A percentile compares a stretch with the other conserved stretches of the same genome.
phyloP scores from a whole-genome alignment of 2,797 vertebrate genomes.

The Coluber constrictor region DNA sequence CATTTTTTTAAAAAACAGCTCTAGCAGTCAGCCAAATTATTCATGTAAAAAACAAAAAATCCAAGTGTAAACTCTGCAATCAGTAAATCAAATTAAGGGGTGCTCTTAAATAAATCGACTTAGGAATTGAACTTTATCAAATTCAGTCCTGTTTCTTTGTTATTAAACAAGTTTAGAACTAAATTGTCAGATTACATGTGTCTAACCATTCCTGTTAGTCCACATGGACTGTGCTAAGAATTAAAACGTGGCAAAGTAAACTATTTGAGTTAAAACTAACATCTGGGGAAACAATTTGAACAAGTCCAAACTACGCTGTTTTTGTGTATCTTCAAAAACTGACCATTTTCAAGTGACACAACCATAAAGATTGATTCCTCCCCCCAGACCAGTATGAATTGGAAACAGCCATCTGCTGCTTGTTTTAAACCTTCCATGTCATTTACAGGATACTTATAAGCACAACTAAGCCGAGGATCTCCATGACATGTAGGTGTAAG shows the following conservation, averaged over 20 bases:
- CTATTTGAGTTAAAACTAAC: neutral
- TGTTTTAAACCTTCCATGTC: neutral
- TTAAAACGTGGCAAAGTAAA: neutral
- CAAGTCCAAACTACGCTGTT: neutral
- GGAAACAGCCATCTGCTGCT: neutral
- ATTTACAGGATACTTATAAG: neutral
- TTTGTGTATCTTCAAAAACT: neutral
- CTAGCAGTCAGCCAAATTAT: neutral
- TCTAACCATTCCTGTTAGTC: neutral
- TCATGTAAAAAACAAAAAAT: neutral
- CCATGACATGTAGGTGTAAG: neutral
- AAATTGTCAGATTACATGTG: neutral
- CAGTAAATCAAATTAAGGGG: neutral
- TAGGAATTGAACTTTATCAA: neutral
- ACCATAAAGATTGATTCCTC: neutral
- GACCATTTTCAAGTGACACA: neutral
- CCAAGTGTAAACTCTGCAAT: neutral
- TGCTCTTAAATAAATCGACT: neutral
- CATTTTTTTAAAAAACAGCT: neutral
- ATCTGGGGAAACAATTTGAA: neutral
- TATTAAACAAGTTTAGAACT: neutral
- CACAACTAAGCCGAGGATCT: neutral
- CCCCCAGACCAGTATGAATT: neutral
- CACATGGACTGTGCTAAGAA: neutral
- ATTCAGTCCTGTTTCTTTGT: neutral